Evolutionary conservation across 2,888 invertebrate species (phyloP).

Genomic region (Lepeophtheirus nordmannii): DNA sequence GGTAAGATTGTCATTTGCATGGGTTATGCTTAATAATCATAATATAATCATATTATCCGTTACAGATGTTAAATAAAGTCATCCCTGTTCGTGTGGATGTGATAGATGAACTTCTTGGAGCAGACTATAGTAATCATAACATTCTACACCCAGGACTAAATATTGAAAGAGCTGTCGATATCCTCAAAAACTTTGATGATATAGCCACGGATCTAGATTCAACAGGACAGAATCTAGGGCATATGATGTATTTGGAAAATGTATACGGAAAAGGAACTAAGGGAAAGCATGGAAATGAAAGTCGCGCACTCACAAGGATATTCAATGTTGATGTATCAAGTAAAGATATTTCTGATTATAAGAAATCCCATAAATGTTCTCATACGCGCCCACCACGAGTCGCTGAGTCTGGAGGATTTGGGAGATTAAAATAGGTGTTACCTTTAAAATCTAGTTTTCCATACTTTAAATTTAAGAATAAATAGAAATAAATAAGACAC

Average conservation of each 20-base stretch:
- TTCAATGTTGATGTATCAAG: neutral
- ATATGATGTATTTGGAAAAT: neutral
- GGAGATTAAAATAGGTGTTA: neutral
- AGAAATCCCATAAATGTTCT: neutral
- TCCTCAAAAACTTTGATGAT: constrained; percentile 10
- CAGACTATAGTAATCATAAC: constrained; percentile 17
- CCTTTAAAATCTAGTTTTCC: too few relatives aligned
- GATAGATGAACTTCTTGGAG: constrained; percentile 17
- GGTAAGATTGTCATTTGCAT: neutral
- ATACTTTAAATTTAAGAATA: too few relatives aligned
- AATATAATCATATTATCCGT: too few relatives aligned
- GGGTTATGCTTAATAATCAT: too few relatives aligned
- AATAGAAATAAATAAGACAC: too few relatives aligned
- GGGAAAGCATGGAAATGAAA: neutral
- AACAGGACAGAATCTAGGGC: constrained; percentile 19
- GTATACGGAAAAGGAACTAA: neutral
- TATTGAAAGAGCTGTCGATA: constrained; percentile 14
- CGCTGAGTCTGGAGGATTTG: neutral
- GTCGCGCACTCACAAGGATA: neutral
- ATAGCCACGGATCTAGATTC: constrained; percentile 5
- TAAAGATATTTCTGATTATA: neutral
- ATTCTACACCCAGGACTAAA: constrained; percentile 12
- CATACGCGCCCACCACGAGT: neutral
- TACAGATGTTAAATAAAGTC: constrained; percentile 4
- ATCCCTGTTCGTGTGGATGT: neutral